Evolutionary conservation across 1,140 invertebrate species (phyloP).

Genomic region (Mya arenaria): DNA sequence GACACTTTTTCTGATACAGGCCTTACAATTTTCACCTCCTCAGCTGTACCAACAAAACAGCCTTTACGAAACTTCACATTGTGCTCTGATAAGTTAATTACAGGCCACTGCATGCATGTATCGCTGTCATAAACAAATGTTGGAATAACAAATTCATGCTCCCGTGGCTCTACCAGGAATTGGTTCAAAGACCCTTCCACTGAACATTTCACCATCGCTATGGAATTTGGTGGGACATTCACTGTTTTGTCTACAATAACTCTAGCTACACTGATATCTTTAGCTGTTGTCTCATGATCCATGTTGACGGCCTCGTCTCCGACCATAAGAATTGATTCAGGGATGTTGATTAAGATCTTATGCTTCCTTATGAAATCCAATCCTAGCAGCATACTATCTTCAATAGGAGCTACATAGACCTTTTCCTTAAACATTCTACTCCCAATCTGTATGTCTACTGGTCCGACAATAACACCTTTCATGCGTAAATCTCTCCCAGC

Average conservation of each 20-base stretch:
- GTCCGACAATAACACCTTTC: conserved; percentile 20
- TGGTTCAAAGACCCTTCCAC: not conserved
- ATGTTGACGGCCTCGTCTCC: not conserved
- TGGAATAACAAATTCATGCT: not conserved
- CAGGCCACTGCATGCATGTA: not conserved
- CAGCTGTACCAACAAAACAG: not conserved
- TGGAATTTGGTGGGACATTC: conserved; percentile 6
- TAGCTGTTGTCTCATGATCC: not conserved
- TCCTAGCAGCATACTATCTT: conserved; percentile 22
- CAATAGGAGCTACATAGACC: conserved; percentile 14
- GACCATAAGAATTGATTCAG: not conserved
- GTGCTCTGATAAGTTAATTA: not conserved
- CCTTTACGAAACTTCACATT: not conserved
- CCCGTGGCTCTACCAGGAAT: conserved; percentile 1
- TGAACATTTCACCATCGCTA: not conserved
- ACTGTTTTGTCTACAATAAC: not conserved
- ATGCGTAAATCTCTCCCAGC: not conserved
- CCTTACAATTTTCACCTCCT: not conserved
- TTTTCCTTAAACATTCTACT: not conserved
- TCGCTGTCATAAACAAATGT: not conserved
- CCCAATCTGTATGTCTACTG: not conserved
- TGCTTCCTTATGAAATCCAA: conserved; percentile 17
- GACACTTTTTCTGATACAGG: not conserved
- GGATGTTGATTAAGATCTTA: not conserved
- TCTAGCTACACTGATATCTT: not conserved